Evolutionary conservation across 2,888 invertebrate genomes (phyloP).

Genomic region (Empis livida): DNA sequence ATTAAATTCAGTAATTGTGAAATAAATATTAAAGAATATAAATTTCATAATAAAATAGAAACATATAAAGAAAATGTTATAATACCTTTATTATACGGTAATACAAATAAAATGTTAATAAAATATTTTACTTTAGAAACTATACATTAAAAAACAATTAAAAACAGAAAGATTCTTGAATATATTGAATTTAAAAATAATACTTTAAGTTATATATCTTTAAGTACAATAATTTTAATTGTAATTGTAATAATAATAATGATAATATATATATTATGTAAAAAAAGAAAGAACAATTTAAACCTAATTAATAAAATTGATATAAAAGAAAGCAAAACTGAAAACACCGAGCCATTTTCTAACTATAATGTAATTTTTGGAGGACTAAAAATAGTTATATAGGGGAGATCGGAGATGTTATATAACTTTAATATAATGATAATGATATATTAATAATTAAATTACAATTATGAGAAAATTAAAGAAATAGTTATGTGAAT

Average conservation of each 20-base stretch:
- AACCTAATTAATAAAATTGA: slow-evolving; percentile 1
- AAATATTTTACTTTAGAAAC: neutral
- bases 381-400: slow-evolving; percentile 1
- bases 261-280: too few relatives aligned
- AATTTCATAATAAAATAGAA: neutral
- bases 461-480: too few relatives aligned
- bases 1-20: slow-evolving; percentile 2
- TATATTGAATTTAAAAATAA: neutral
- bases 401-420: slow-evolving; percentile 2
- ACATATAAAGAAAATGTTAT: neutral
- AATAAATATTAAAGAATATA: neutral
- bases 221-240: too few relatives aligned
- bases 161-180: neutral
- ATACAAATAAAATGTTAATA: neutral
- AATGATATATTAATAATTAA: too few relatives aligned
- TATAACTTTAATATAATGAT: neutral
- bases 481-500: too few relatives aligned
- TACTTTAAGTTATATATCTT: too few relatives aligned
- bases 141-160: neutral
- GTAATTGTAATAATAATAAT: too few relatives aligned
- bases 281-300: neutral
- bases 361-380: slow-evolving; percentile 3
- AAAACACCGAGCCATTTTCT: slow-evolving; percentile 1
- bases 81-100: neutral
- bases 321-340: neutral